These are phyloP conservation scores for Tenualosa thibaudeaui DNA, from an alignment of 2,797 vertebrate species.

Conservation along the genomic window DNA sequence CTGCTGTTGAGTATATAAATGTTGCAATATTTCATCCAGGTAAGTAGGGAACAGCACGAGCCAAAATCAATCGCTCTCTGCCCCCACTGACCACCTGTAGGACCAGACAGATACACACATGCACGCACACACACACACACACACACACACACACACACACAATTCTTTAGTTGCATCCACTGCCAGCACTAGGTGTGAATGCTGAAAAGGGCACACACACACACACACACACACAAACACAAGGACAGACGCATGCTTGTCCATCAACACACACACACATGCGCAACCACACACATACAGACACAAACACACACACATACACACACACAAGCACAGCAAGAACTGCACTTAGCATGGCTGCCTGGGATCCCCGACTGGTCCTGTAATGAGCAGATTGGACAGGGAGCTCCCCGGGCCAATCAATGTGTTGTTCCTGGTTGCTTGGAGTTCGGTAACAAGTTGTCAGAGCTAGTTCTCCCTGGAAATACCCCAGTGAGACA, in stretches of 20 bases:
- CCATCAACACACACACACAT: not conserved
- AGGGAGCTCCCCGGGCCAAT: slow-evolving; percentile 23
- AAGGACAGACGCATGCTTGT: not conserved
- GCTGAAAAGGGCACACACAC: not conserved
- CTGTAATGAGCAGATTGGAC: slow-evolving; percentile 11
- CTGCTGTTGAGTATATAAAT: not conserved
- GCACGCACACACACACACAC: slow-evolving; percentile 5
- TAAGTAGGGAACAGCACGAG: not conserved
- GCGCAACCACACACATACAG: not conserved
- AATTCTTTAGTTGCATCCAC: not conserved
- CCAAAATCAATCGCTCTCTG: not conserved
- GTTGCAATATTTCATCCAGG: not conserved
- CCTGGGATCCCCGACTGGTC: not conserved
- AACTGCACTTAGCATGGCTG: not conserved
- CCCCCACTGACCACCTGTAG: not conserved
- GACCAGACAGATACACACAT: not conserved
- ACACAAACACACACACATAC: not conserved
- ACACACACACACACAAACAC: not conserved
- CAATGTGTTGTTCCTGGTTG: slow-evolving; percentile 22
- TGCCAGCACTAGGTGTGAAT: not conserved
- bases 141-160: not conserved
- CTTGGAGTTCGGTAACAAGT: not conserved
- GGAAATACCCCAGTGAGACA: not conserved
- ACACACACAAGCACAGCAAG: not conserved
- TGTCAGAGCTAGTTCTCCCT: slow-evolving; percentile 2